phyloP scores from a whole-genome alignment of 2,888 invertebrate genomes.

The Napeogenes sylphis region DNA sequence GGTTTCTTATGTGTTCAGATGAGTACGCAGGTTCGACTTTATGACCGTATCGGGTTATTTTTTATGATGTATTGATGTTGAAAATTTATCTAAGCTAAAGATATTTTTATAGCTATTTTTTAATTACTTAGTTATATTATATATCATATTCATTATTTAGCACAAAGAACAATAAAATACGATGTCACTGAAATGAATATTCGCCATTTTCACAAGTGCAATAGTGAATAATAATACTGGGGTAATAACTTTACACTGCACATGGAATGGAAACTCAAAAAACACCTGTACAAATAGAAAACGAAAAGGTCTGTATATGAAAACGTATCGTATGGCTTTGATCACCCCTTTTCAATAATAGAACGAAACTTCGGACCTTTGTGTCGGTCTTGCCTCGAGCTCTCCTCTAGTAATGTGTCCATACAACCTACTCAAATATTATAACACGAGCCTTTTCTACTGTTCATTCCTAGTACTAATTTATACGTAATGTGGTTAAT shows the following conservation, averaged over 20 bases:
- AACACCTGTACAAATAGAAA: slow-evolving; percentile 62
- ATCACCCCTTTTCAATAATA: slow-evolving; percentile 75
- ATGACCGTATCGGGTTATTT: too few species aligned
- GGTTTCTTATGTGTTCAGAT: too few species aligned
- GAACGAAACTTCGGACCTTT: slow-evolving; percentile 56
- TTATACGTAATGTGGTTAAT: slow-evolving; percentile 37
- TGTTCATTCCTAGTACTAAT: slow-evolving; percentile 43
- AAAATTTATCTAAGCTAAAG: too few species aligned
- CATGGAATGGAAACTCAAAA: slow-evolving; percentile 45
- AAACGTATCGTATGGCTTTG: slow-evolving; percentile 69
- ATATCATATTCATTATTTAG: too few species aligned
- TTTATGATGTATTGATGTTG: too few species aligned
- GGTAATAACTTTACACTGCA: slow-evolving; percentile 50
- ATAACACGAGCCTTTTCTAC: slow-evolving; percentile 41
- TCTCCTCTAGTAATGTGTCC: slow-evolving; percentile 53
- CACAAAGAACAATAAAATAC: not conserved
- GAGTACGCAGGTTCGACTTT: too few species aligned
- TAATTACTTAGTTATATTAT: too few species aligned
- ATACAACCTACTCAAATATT: slow-evolving; percentile 53
- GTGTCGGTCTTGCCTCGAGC: slow-evolving; percentile 53
- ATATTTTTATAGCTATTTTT: too few species aligned
- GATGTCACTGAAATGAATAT: slow-evolving; percentile 31
- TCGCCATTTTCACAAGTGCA: slow-evolving; percentile 33
- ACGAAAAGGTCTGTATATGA: slow-evolving; percentile 59
- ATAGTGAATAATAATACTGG: slow-evolving; percentile 34